Evolutionary conservation across 2,113 vertebrate species (phyloP).

Genomic region (Xiphorhynchus elegans): DNA sequence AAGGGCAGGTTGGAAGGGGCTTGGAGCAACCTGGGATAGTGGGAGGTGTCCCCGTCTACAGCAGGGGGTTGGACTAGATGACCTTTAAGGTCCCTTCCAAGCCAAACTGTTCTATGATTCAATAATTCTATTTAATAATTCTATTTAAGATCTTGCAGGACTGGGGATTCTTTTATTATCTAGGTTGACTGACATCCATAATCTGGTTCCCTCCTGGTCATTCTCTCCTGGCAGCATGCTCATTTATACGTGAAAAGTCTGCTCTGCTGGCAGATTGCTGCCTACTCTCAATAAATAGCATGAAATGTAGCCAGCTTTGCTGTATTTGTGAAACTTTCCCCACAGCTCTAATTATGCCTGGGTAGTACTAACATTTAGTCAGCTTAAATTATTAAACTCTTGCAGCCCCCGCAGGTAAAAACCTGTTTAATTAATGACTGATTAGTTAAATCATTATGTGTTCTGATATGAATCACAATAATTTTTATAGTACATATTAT

Average conservation of each 20-base stretch:
- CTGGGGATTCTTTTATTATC: neutral
- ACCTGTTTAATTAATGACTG: conserved; percentile 72
- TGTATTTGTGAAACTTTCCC: conserved; percentile 64
- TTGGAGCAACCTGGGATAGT: fast-evolving
- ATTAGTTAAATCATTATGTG: conserved; percentile 69
- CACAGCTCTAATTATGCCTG: conserved; percentile 66
- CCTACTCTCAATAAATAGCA: conserved; percentile 18
- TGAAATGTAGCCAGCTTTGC: conserved; percentile 57
- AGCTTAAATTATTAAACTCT: conserved; percentile 70
- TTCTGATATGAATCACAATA: conserved; percentile 66
- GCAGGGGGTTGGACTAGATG: fast-evolving
- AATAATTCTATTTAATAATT: neutral
- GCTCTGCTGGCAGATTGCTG: neutral
- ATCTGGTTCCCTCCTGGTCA: neutral
- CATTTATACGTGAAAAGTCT: neutral
- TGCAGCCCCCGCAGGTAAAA: conserved; percentile 64
- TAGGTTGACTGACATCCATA: neutral
- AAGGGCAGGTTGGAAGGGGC: fast-evolving
- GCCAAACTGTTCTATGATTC: neutral
- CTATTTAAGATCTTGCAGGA: neutral
- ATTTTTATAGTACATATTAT: conserved; percentile 69
- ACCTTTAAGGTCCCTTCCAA: neutral
- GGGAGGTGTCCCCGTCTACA: neutral
- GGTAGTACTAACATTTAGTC: conserved; percentile 69
- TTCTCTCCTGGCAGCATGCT: neutral